A percentile compares a stretch with the other conserved stretches of the same genome.
Evolutionary conservation across 1,140 invertebrate species (phyloP).

Genomic region (Anagrus nilaparvatae): DNA sequence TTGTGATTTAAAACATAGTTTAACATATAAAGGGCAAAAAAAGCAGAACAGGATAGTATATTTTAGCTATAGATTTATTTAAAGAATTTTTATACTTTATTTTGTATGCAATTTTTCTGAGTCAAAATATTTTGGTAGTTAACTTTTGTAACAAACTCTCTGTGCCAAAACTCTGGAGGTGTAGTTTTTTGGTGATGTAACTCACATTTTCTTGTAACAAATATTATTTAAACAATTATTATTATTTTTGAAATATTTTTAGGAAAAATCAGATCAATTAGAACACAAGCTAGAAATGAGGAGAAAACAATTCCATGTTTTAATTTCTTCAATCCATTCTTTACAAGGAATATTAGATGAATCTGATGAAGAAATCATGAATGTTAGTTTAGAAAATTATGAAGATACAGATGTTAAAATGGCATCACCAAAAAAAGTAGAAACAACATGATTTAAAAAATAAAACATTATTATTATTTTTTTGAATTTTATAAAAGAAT

Average conservation of each 20-base stretch:
- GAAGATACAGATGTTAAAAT: constrained; percentile 31
- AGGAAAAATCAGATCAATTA: constrained; percentile 58
- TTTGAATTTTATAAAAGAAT: constrained; percentile 4
- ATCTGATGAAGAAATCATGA: constrained; percentile 47
- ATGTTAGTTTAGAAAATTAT: constrained; percentile 48
- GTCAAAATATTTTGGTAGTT: background rate
- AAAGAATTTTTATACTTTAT: background rate
- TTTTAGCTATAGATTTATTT: no score
- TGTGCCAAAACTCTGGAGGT: background rate
- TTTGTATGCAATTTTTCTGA: background rate
- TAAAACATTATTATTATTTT: background rate
- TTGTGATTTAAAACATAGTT: no score
- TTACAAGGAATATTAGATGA: constrained; percentile 64
- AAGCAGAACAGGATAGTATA: no score
- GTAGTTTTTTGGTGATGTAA: background rate
- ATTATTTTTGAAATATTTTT: no score
- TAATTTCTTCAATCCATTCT: constrained; percentile 73
- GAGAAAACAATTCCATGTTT: constrained; percentile 78
- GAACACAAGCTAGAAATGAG: constrained; percentile 70
- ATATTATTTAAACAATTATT: constrained; percentile 11
- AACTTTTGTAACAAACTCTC: background rate
- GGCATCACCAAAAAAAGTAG: constrained; percentile 23
- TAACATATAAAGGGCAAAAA: no score
- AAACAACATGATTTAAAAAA: constrained; percentile 5
- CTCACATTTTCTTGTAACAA: background rate